Conservation (phyloP, 2,113 vertebrate species). For the Salvelinus alpinus region DNA sequence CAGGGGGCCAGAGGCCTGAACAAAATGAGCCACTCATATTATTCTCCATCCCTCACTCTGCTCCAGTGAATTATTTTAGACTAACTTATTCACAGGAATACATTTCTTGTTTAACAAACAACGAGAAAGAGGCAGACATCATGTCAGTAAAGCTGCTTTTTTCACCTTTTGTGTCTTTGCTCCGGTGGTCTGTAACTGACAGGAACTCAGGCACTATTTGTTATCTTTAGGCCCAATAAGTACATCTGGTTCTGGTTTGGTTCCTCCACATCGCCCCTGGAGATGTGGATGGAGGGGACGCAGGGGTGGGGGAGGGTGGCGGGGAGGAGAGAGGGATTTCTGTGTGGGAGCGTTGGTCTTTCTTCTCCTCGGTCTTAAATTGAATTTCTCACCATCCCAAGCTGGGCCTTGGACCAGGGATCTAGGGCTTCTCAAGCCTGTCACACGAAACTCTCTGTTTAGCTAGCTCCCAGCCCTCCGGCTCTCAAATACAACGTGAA, state of each 20-base stretch:
- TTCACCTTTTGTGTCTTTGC: slow-evolving; percentile 62
- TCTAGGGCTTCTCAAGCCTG: slow-evolving; percentile 64
- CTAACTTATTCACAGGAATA: background rate
- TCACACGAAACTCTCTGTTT: slow-evolving; percentile 72
- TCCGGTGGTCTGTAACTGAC: slow-evolving; percentile 85
- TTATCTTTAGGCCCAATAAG: slow-evolving; percentile 93
- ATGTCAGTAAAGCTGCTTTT: slow-evolving; percentile 41
- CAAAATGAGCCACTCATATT: background rate
- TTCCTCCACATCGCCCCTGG: slow-evolving; percentile 85
- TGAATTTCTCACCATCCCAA: slow-evolving; percentile 95
- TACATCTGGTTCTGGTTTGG: slow-evolving; percentile 99
- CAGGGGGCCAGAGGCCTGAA: background rate
- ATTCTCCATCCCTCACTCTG: background rate
- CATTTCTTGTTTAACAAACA: slow-evolving; percentile 22
- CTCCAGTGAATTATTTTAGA: background rate
- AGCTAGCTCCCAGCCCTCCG: slow-evolving; percentile 72
- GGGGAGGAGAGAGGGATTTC: slow-evolving; percentile 57
- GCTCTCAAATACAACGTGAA: slow-evolving; percentile 57
- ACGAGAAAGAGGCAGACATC: slow-evolving; percentile 39
- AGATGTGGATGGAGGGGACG: slow-evolving; percentile 84
- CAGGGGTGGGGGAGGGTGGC: slow-evolving; percentile 40
- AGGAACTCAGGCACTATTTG: slow-evolving; percentile 87
- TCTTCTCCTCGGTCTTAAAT: slow-evolving; percentile 75
- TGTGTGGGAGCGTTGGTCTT: slow-evolving; percentile 15
- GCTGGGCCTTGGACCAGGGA: slow-evolving; percentile 81